Percentiles rank a stretch among this genome's conserved stretches.
phyloP scores from a whole-genome alignment of 2,113 vertebrate species.

The Glaucidium brasilianum region DNA sequence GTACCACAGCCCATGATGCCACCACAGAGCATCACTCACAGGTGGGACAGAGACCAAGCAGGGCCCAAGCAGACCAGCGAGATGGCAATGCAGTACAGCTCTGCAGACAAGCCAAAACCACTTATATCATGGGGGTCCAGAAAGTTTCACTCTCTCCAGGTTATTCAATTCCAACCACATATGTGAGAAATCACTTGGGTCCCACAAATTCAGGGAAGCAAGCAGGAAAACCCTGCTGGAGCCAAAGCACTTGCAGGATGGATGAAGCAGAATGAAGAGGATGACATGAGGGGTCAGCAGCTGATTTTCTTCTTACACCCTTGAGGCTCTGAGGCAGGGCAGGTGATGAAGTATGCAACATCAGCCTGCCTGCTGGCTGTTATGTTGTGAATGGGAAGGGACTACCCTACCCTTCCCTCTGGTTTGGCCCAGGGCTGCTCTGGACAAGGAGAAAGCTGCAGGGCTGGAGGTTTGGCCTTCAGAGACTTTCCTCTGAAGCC shows the following conservation, averaged over 20 bases:
- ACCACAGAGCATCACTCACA: background rate
- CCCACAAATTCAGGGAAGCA: background rate
- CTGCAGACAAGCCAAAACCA: background rate
- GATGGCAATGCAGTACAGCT: background rate
- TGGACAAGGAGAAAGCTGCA: background rate
- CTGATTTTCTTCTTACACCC: background rate
- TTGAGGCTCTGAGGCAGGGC: background rate
- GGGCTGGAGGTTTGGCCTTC: background rate
- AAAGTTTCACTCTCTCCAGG: background rate
- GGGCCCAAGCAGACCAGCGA: accelerated
- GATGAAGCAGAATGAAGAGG: background rate
- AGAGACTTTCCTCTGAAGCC: background rate
- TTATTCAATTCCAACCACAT: background rate
- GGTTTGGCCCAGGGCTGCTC: background rate
- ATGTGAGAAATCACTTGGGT: background rate
- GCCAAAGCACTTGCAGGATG: background rate
- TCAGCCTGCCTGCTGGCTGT: background rate
- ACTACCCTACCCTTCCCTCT: background rate
- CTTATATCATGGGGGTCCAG: background rate
- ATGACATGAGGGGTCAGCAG: background rate
- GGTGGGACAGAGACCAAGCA: too few relatives aligned
- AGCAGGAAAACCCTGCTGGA: background rate
- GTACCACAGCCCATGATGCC: background rate
- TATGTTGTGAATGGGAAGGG: background rate
- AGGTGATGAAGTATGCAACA: background rate